These are phyloP conservation scores for Linepithema humile DNA, from an alignment of 1,140 invertebrate species.

Conservation along the genomic window DNA sequence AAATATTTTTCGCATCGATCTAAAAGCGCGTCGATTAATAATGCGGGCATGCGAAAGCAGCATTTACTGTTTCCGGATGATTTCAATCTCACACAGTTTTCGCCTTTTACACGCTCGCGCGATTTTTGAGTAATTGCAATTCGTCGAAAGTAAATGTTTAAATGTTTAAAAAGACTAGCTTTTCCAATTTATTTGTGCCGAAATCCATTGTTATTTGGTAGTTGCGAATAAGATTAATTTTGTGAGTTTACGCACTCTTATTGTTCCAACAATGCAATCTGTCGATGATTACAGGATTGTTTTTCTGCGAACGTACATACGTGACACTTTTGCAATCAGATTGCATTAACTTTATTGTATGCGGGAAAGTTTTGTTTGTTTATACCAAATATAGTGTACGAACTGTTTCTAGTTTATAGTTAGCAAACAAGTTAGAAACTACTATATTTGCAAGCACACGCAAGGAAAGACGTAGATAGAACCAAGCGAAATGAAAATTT, in stretches of 20 bases:
- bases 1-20: neutral
- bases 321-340: neutral
- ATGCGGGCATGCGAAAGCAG: neutral
- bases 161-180: neutral
- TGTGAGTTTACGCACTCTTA: neutral
- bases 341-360: neutral
- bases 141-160: neutral
- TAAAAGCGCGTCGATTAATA: constrained; percentile 24
- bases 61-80: neutral
- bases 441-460: neutral
- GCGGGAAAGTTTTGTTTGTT: constrained; percentile 7
- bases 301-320: neutral
- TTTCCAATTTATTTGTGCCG: constrained; percentile 11
- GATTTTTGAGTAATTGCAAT: constrained; percentile 9
- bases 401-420: constrained; percentile 8
- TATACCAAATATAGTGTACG: neutral
- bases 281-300: neutral
- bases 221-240: neutral
- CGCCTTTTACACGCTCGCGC: neutral
- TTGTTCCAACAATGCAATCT: neutral
- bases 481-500: constrained; percentile 30
- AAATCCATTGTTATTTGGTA: neutral
- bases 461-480: neutral
- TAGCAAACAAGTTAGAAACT: constrained; percentile 32
- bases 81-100: constrained; percentile 20